Evolutionary conservation across 2,888 invertebrate genomes (phyloP), one percentile per base, ranked within the genome.

Genomic region (Lepeophtheirus nordmannii): DNA sequence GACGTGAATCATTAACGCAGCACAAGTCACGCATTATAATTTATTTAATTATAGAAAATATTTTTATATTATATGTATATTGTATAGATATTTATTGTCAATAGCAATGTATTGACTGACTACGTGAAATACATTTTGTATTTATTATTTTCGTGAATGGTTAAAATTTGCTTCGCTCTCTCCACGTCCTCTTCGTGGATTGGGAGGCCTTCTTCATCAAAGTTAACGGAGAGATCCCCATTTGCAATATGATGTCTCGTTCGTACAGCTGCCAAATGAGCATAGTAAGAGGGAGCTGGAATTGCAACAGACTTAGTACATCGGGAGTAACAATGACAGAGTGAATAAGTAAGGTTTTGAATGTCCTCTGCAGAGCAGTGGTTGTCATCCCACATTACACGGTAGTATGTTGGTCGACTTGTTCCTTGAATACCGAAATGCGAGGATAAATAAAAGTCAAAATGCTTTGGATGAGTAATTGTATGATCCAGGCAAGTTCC

Each of bases 221-320:
- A 46, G 53, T 46, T 46, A 46, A 46, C 53, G 53, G 53, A 46
- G 53, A 46, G 53, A 46, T 46, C 53, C 17, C 53, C 53, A 17
- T 46, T 46, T 5, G 53, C 53, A n/a, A 46, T 46, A 17, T 46
- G 53, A 8, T 46, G 53, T 17, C 53, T 14, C 8, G 53, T 46
- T 17, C 53, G 14, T 3, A 46, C 53, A n/a, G 53, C 53, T n/a
- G 53, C 53, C 5, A 46, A 17, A 17, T 46, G 53, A 46, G 53
- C 53, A 17, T 46, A 46, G 53, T 46, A 46, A 8, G 53, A 46
- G 17, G 53, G 53, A n/a, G 53, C 53, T n/a, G 53, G 17, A 46
- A 46, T 46, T 14, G 53, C 53, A 14, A 46, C 53, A 17, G 53
- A 46, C 53, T 46, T 46, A 8, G 53, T 46, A 17, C 53, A 46